Evolutionary conservation across 2,888 invertebrate genomes (phyloP).

Genomic region (Xylocampa areola): DNA sequence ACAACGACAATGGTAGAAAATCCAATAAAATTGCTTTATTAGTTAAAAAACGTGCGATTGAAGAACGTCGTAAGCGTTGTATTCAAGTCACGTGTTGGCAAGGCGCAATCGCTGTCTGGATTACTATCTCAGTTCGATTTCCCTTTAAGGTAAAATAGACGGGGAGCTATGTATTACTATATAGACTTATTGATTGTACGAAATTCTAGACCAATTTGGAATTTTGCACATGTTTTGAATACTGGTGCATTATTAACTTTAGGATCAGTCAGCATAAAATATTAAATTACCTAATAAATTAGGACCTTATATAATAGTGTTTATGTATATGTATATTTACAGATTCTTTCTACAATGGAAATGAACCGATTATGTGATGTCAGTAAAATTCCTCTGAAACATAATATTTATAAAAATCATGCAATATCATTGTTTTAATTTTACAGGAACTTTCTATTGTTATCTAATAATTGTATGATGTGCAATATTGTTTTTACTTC

Average conservation of each 20-base stretch:
- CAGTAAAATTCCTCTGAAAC: background rate
- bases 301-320: background rate
- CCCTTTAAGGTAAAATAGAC: constrained; percentile 20
- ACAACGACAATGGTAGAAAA: constrained; percentile 14
- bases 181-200: constrained; percentile 30
- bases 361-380: background rate
- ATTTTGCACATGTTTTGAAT: background rate
- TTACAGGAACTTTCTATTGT: background rate
- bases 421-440: constrained; percentile 8
- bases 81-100: constrained; percentile 42
- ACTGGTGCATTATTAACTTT: no score
- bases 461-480: background rate
- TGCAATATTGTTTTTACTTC: background rate
- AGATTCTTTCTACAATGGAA: background rate
- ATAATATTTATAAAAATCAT: no score
- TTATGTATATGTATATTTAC: background rate
- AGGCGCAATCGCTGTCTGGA: constrained; percentile 39
- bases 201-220: constrained; percentile 19
- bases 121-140: constrained; percentile 36
- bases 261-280: no score
- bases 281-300: no score
- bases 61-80: constrained; percentile 24
- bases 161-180: constrained; percentile 17
- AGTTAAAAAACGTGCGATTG: constrained; percentile 37
- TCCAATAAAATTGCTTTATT: constrained; percentile 35